Percentiles rank a stretch among this genome's conserved stretches.
Conservation (phyloP, 1,140 invertebrate genomes). For the Tenebrio molitor region DNA sequence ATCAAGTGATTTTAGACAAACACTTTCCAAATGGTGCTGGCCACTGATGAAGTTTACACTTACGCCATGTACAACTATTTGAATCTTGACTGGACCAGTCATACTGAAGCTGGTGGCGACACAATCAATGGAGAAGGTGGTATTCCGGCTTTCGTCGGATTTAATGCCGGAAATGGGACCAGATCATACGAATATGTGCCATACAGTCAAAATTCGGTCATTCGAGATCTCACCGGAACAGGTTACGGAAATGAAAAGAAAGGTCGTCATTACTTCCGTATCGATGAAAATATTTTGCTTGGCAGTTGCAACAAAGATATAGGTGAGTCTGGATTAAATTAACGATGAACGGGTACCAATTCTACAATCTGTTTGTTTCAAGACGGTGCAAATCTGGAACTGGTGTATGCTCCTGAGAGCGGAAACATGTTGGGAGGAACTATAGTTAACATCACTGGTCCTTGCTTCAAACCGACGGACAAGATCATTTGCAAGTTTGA, state of each 20-base stretch:
- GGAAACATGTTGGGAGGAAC: constrained; percentile 96
- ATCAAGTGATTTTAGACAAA: constrained; percentile 83
- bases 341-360: too few relatives aligned
- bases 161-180: constrained; percentile 96
- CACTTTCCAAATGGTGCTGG: constrained; percentile 93
- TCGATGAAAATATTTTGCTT: constrained; percentile 94
- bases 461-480: constrained; percentile 82
- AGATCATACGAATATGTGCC: constrained; percentile 90
- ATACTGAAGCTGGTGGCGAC: constrained; percentile 92
- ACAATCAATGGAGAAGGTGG: constrained; percentile 89
- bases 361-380: constrained; percentile 8
- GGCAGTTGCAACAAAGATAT: constrained; percentile 94
- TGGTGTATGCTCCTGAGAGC: constrained; percentile 93
- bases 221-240: constrained; percentile 84
- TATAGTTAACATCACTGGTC: constrained; percentile 94
- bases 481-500: constrained; percentile 88
- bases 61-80: constrained; percentile 96
- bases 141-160: constrained; percentile 90
- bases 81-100: constrained; percentile 89
- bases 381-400: constrained; percentile 84
- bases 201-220: constrained; percentile 89
- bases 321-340: too few relatives aligned
- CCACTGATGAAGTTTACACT: constrained; percentile 93
- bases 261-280: constrained; percentile 93
- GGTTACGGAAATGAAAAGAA: constrained; percentile 91